Evolutionary conservation across 2,113 vertebrate genomes (phyloP).

Genomic region (human (Homo sapiens)): DNA sequence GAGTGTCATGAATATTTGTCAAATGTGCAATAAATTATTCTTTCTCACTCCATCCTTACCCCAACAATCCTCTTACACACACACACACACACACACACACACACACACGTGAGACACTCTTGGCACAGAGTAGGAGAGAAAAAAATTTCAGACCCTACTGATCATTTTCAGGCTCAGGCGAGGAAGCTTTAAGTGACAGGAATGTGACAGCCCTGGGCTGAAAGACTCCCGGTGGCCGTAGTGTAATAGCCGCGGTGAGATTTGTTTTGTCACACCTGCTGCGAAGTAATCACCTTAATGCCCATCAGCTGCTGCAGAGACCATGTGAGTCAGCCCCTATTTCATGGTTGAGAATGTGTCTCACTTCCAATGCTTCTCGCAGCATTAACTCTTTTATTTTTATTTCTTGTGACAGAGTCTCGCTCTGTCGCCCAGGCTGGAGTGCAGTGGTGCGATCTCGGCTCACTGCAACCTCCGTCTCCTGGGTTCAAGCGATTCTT

Average conservation of each 20-base stretch:
- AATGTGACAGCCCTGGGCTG: background rate
- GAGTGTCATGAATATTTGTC: background rate
- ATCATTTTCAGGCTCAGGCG: background rate
- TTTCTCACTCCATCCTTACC: background rate
- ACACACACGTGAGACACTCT: background rate
- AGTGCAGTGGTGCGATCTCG: too few species aligned
- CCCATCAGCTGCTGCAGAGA: background rate
- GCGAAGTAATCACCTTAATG: background rate
- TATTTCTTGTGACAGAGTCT: too few species aligned
- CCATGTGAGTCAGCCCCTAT: background rate
- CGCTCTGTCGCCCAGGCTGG: too few species aligned
- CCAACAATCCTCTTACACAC: background rate
- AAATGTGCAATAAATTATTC: background rate
- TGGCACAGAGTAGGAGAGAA: background rate
- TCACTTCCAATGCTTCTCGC: background rate
- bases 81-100: background rate
- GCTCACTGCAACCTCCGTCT: too few species aligned
- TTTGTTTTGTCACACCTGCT: conserved; percentile 51
- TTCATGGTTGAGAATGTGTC: background rate
- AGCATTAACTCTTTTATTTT: background rate
- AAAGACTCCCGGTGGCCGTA: background rate
- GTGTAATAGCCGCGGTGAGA: background rate
- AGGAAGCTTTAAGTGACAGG: background rate
- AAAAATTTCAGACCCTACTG: background rate
- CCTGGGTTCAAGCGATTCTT: too few species aligned